Base-by-base conservation (phyloP, 2,888 invertebrate species). In the Chironomus riparius region DNA sequence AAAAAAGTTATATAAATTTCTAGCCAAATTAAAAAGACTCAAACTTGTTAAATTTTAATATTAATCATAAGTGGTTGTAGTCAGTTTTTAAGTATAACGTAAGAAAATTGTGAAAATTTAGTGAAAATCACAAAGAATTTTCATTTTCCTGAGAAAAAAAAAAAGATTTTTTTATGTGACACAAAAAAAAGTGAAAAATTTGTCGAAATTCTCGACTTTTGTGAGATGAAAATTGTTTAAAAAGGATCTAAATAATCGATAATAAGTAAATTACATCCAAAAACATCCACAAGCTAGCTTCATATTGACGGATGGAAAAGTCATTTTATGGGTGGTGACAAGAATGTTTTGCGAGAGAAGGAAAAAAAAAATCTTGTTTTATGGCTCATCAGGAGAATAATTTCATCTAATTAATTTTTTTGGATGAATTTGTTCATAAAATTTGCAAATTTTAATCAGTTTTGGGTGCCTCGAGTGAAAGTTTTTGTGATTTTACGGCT, bases 1-100 rank as follows among this genome's bases (percentile, higher is more conserved):
- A 10, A 61, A 61, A 73, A 73, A 73, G 72, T 73, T 73, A 73
- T 61, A 62, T 73, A 73, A 73, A 73, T 73, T 73, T 62, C 38
- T 62, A 73, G 72, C 72, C 56, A 50, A 73, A 73, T 56, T 73
- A 62, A 28, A 38, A 62, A 73, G 72, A 73, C 72, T 73, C 47
- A 12, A 65, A 50, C n/a, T 73, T 73, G 72, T 73, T 73, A 73
- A 61, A 21, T 73, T 73, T 73, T 73, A 56, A 47, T 73, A 73
- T 22, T 48, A 38, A 28, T 72, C 21, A 28, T 72, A 24, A 56
- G 61, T 72, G 72, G 72, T 73, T 73, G 72, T 73, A 73, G 24
- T 18, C 15, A 61, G 62, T 73, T 73, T 73, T 62, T 73, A 56
- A 62, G 61, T 47, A 18, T 62, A 73, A 62, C 18, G 72, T 73